Evolutionary conservation across 2,113 vertebrate genomes (phyloP).

Genomic region (Phylloscopus trochilus): DNA sequence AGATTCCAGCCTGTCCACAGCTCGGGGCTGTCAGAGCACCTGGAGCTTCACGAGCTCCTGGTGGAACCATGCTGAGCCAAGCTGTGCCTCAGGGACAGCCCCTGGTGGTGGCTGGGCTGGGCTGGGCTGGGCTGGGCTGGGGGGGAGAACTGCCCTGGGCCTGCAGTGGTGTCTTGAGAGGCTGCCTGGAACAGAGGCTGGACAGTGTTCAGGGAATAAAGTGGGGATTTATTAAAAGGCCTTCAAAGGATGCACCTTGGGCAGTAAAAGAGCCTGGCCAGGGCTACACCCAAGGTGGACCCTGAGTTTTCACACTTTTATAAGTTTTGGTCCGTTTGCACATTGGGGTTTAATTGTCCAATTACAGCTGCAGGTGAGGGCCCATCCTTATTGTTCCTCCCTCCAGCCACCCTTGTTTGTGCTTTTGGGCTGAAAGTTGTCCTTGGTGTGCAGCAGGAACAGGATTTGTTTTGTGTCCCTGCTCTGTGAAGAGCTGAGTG

Average conservation of each 20-base stretch:
- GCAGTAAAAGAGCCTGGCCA: not conserved
- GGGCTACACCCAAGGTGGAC: not conserved
- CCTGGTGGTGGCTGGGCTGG: not conserved
- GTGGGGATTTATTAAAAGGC: not conserved
- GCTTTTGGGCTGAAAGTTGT: not conserved
- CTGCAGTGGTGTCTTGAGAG: not conserved
- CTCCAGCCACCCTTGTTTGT: not conserved
- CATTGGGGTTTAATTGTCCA: not conserved
- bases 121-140: not conserved
- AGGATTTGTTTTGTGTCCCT: not conserved
- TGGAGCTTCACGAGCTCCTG: not conserved
- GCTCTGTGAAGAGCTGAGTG: not conserved
- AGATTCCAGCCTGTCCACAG: not conserved
- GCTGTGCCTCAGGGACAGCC: fast-evolving
- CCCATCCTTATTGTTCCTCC: not conserved
- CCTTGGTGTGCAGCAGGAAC: not conserved
- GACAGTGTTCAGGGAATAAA: not conserved
- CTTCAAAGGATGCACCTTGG: not conserved
- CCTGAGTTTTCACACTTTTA: fast-evolving
- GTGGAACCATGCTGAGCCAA: fast-evolving
- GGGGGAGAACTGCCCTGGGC: not conserved
- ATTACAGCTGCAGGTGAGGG: not conserved
- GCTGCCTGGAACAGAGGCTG: not conserved
- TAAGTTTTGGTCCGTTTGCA: not conserved
- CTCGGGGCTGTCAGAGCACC: not conserved